Base-by-base conservation (phyloP, 2,113 vertebrate genomes). In the Coryphaenoides rupestris region DNA sequence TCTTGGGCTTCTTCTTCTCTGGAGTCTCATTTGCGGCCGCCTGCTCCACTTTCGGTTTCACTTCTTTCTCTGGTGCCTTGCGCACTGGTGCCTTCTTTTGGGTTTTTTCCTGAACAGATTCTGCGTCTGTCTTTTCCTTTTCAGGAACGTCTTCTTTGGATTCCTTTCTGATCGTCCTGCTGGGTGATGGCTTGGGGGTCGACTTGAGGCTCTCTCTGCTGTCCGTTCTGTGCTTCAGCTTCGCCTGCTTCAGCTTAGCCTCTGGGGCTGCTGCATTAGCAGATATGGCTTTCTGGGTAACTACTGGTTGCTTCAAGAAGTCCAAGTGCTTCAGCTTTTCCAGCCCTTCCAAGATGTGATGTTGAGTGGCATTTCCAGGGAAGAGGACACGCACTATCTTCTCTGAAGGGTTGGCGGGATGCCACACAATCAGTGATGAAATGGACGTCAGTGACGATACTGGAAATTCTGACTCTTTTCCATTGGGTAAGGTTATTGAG, bases 251-350 rank as follows among this genome's bases (percentile, higher is more conserved):
- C 49, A 93, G 75, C 33, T 40, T 40, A 40, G 33, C 33, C 33
- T 40, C 33, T 12, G 91, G 85, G 0, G 92, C 89, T 55, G 89
- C 85, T 59, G 87, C 72, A 52, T 90, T 90, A 21, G 91, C 89
- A 54, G 88, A 87, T 22, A 96, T 76, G 2, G 91, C 88, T 81
- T 96, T 98, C 68, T 96, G 94, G 70, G 95, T 98, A 76, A 95
- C 93, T 63, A 92, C 69, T 0, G 94, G 90, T 55, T 96, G 93
- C 65, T 96, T 98, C 69, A 98, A 88, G 60, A 97, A 97, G 63
- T 98, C 96, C 77, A 98, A 87, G 74, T 98, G 93, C 83, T 94
- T 98, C 62, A 98, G 93, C 62, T 98, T 98, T 80, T 98, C 96
- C 66, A 98, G 86, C 22, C 96, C 96, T 81, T 98, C 96, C 63